Base-by-base conservation (phyloP, 2,888 invertebrate species). In the Bruchidius siliquastri region DNA sequence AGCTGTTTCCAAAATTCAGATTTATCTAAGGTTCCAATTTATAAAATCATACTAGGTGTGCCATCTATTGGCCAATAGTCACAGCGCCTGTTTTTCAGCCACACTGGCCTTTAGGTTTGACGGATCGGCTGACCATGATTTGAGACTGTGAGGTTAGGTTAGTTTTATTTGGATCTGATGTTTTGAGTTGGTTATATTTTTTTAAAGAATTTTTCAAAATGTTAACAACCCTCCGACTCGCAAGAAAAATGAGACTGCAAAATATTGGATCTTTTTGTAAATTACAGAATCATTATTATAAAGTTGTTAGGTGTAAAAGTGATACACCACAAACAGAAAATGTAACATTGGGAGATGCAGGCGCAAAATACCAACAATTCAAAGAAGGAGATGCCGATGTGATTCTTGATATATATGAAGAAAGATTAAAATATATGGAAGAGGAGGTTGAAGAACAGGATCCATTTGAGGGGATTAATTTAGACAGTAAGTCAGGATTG, bases 371-470 rank as follows among this genome's bases (percentile, higher is more conserved):
- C 83, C 90, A 92, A 87, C 85, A 91, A 76, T 94, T 94, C 84
- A 89, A 89, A 21, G 94, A 95, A 80, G 88, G 90, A 78, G 93
- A 94, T 83, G 87, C 93, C 0, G 86, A 89, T 20, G 86, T 92
- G 76, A 92, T 95, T 80, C 90, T 93, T 77, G 93, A 95, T 83
- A 90, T 94, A 21, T 91, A 90, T 72, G 94, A 94, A 80, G 93
- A 93, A 84, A 83, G 84, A 74, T 78, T 82, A 68, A 86, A 84
- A 78, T 82, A 83, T 73, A 79, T 83, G 68, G 79, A 84, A 77
- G 80, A 81, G 80, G 79, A 84, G 79, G 71, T 72, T 66, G 78
- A 85, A 78, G 78, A 84, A 75, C 76, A 80, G 22, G 90, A 92
- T 85, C 91, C 91, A 83, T 92, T 91, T 81, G 89, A 90, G 81